A percentile compares a stretch with the other conserved stretches of the same genome.
Evolutionary conservation across 2,888 invertebrate genomes (phyloP).

Genomic region (Chloroclystis v-ata): DNA sequence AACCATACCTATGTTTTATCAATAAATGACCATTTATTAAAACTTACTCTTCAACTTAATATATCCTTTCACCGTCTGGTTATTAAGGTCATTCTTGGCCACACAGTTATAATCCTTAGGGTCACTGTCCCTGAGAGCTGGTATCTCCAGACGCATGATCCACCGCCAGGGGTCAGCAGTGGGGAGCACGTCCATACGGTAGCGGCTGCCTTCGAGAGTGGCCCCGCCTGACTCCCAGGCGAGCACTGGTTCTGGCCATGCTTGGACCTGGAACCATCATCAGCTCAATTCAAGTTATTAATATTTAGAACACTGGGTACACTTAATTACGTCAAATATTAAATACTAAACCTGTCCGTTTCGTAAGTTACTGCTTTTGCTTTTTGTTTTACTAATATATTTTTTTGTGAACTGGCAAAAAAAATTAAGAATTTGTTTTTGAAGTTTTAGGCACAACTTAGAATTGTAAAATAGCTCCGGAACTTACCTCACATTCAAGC

Average conservation of each 20-base stretch:
- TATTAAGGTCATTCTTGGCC: constrained; percentile 89
- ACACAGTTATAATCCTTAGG: constrained; percentile 89
- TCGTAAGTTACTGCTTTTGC: no score
- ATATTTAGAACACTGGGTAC: no score
- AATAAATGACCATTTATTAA: no score
- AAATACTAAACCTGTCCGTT: no score
- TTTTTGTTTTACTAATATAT: no score
- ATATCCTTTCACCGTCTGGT: constrained; percentile 85
- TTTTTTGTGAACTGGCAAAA: no score
- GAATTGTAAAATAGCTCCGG: neutral
- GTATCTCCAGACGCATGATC: constrained; percentile 88
- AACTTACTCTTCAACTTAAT: constrained; percentile 59
- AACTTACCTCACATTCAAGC: constrained; percentile 83
- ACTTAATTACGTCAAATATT: no score
- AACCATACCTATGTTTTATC: no score
- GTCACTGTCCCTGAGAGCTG: constrained; percentile 82
- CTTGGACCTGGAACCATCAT: constrained; percentile 86
- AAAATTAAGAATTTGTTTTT: no score
- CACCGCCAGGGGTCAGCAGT: constrained; percentile 78
- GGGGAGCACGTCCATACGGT: constrained; percentile 53
- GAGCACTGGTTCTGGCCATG: constrained; percentile 89
- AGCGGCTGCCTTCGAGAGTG: constrained; percentile 80
- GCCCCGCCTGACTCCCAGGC: constrained; percentile 92
- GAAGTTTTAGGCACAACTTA: no score
- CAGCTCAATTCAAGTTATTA: no score